Conservation (phyloP, 2,797 vertebrate species). For the Pangasius krempfi region DNA sequence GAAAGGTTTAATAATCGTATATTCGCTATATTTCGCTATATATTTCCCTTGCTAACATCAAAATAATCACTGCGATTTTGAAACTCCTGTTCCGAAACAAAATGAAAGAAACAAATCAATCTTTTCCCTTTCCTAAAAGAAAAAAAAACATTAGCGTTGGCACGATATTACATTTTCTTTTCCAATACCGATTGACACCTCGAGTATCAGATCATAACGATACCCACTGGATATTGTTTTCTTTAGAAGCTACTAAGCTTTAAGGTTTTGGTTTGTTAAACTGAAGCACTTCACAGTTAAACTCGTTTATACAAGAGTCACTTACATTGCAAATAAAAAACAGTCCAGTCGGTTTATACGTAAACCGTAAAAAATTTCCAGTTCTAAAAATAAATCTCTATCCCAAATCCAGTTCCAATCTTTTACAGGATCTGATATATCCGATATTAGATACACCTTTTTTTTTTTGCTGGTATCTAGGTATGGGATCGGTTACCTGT, state of each 20-base stretch:
- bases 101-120: neutral
- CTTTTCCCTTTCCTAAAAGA: neutral
- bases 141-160: neutral
- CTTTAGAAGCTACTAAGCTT: neutral
- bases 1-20: neutral
- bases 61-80: neutral
- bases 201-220: neutral
- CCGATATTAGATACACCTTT: neutral
- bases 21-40: neutral
- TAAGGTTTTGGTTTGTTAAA: neutral
- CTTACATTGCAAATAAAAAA: neutral
- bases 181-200: neutral
- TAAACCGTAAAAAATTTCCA: neutral
- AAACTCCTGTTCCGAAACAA: neutral
- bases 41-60: neutral
- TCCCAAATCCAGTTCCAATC: neutral
- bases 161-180: neutral
- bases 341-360: neutral
- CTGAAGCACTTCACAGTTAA: neutral
- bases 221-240: neutral
- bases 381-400: neutral
- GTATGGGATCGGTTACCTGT: neutral
- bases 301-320: neutral
- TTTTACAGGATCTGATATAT: neutral
- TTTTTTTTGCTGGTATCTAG: neutral